phyloP scores from a whole-genome alignment of 2,888 invertebrate genomes.

The Amiota minor region DNA sequence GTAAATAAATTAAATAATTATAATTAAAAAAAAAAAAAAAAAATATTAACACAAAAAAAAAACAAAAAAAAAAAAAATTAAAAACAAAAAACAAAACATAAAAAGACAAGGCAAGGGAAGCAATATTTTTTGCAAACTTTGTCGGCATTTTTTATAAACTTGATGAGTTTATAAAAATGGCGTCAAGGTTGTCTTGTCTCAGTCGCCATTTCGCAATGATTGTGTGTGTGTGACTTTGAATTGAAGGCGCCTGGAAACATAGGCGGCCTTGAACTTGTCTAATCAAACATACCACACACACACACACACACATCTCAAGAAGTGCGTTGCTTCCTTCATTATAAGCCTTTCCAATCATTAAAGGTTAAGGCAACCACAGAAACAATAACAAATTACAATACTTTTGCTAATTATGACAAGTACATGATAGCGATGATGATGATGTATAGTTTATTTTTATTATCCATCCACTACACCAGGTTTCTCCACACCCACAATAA shows the following conservation, averaged over 20 bases:
- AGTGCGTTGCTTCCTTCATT: constrained; percentile 21
- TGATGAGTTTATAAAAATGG: constrained; percentile 25
- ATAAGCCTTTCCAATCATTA: too few relatives aligned
- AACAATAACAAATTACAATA: constrained; percentile 57
- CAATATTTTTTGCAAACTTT: background rate
- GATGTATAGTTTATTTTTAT: background rate
- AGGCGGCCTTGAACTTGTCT: constrained; percentile 34
- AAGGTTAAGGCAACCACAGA: background rate
- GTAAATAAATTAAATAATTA: constrained; percentile 72
- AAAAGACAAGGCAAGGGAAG: constrained; percentile 5
- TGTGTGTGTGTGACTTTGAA: constrained; percentile 41
- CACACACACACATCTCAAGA: too few relatives aligned
- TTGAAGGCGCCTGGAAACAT: background rate
- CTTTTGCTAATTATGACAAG: constrained; percentile 44
- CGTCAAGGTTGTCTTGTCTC: constrained; percentile 32
- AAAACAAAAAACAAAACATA: constrained; percentile 58
- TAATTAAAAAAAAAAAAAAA: constrained; percentile 49
- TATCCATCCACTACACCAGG: background rate
- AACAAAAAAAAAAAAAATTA: constrained; percentile 61
- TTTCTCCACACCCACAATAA: constrained; percentile 9
- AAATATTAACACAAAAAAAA: constrained; percentile 44
- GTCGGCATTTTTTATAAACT: constrained; percentile 14
- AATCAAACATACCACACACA: too few relatives aligned
- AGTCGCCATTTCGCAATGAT: constrained; percentile 38
- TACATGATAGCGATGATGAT: too few relatives aligned